Percentiles rank a stretch among this genome's conserved stretches.
These are phyloP conservation scores for Amblyteles armatorius DNA, from an alignment of 2,888 invertebrate genomes.

Conservation along the genomic window DNA sequence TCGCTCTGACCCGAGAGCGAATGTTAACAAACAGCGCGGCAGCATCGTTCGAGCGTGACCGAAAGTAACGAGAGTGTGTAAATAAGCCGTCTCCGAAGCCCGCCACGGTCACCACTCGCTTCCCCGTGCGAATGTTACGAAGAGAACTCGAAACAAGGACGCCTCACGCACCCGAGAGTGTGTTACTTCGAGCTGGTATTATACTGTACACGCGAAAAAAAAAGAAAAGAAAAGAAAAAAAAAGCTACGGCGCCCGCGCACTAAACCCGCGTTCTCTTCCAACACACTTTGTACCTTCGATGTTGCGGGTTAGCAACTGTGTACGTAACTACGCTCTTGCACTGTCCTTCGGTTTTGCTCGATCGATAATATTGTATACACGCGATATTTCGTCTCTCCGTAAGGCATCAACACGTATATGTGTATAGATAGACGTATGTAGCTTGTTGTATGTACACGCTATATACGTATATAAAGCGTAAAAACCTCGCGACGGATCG, in stretches of 20 bases:
- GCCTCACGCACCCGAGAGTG: slow-evolving; percentile 4
- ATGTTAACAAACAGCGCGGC: slow-evolving; percentile 16
- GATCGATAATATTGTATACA: slow-evolving; percentile 14
- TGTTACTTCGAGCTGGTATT: background rate
- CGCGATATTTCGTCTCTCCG: slow-evolving; percentile 13
- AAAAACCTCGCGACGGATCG: slow-evolving; percentile 37
- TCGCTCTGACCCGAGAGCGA: background rate
- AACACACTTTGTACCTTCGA: background rate
- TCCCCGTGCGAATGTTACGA: background rate
- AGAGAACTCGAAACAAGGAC: background rate
- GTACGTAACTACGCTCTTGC: slow-evolving; percentile 26
- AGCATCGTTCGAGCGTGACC: slow-evolving; percentile 11
- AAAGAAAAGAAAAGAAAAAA: background rate
- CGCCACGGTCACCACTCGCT: slow-evolving; percentile 3
- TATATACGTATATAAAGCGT: background rate
- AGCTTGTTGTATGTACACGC: no score
- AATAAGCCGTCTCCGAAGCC: background rate
- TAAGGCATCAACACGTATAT: background rate
- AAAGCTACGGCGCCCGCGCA: slow-evolving; percentile 32
- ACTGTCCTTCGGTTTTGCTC: slow-evolving; percentile 12
- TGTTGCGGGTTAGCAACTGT: slow-evolving; percentile 24
- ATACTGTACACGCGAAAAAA: background rate
- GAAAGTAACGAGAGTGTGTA: background rate
- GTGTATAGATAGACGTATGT: background rate
- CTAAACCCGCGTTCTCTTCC: slow-evolving; percentile 10